Evolutionary conservation across 2,888 invertebrate genomes (phyloP).

Genomic region (Acrobasis consociella): DNA sequence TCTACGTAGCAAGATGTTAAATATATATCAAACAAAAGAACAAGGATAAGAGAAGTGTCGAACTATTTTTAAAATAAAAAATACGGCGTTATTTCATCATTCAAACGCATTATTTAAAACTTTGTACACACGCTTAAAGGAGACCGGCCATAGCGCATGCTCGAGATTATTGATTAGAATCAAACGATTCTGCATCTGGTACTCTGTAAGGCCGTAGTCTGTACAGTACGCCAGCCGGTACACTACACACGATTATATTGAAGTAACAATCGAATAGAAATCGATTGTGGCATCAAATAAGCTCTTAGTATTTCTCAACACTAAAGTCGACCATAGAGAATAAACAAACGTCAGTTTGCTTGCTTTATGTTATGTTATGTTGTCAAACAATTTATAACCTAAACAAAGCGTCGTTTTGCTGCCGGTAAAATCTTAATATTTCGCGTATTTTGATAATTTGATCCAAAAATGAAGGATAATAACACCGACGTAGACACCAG

Average conservation of each 20-base stretch:
- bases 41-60: too few species aligned
- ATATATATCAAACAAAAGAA: too few species aligned
- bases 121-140: too few species aligned
- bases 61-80: too few species aligned
- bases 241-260: too few species aligned
- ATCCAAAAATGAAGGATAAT: conserved; percentile 65
- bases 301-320: background rate
- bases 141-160: conserved; percentile 42
- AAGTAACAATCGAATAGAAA: conserved; percentile 1
- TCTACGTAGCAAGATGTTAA: too few species aligned
- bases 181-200: too few species aligned
- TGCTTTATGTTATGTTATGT: too few species aligned
- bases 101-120: too few species aligned
- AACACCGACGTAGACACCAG: conserved; percentile 84
- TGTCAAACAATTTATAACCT: conserved; percentile 39
- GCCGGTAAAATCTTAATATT: conserved; percentile 34
- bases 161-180: conserved; percentile 49
- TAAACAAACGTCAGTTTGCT: conserved; percentile 14
- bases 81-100: too few species aligned
- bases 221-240: too few species aligned
- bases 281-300: background rate
- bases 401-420: conserved; percentile 26
- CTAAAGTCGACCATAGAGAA: background rate
- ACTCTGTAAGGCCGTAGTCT: too few species aligned
- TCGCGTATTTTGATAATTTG: conserved; percentile 20